Evolutionary conservation across 2,888 invertebrate genomes (phyloP), one percentile per base, ranked within the genome.

Genomic region (Digitonthophagus gazella): DNA sequence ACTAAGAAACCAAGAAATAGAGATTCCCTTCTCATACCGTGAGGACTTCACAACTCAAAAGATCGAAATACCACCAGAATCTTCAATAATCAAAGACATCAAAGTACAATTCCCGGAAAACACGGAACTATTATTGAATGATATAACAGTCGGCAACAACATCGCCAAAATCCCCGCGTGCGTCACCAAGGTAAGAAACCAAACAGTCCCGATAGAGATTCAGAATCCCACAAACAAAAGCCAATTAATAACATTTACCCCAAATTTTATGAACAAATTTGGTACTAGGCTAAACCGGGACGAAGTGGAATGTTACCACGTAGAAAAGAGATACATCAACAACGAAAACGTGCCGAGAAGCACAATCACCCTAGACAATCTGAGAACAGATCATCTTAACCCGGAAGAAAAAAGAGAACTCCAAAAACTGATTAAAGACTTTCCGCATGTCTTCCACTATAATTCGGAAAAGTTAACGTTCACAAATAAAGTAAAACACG

Each of bases 321-420:
- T 61, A 55, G 63, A 66, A 58, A 69, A 5, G 1, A 15, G 1
- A 28, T 14, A 22, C 3, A 2, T 3, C 1, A 56, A 15, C 14
- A 19, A 6, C 15, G 15, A 63, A 58, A 74, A 70, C 11, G 1
- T 2, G 3, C 2, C 3, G n/a, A 3, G 2, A 1, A 2, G 1
- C 16, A 69, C n/a, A 65, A 16, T 64, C 69, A 18, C 64, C 16
- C 6, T 66, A 69, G 44, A 69, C 71, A 69, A 71, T 66, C 8
- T 67, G 11, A n/a, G 57, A 16, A 55, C 58, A 0, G 67, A 63
- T 1, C 69, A 68, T 20, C 56, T 71, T 44, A 71, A 71, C 55
- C 1, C 15, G 5, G 71, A 71, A 19, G 69, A 69, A 67, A 66
- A 61, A 66, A 14, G 2, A 20, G 15, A 15, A 15, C 22, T 69